A percentile compares a stretch with the other conserved stretches of the same genome.
Conservation (phyloP, 1,140 invertebrate genomes). For the Drosophila obscura region DNA sequence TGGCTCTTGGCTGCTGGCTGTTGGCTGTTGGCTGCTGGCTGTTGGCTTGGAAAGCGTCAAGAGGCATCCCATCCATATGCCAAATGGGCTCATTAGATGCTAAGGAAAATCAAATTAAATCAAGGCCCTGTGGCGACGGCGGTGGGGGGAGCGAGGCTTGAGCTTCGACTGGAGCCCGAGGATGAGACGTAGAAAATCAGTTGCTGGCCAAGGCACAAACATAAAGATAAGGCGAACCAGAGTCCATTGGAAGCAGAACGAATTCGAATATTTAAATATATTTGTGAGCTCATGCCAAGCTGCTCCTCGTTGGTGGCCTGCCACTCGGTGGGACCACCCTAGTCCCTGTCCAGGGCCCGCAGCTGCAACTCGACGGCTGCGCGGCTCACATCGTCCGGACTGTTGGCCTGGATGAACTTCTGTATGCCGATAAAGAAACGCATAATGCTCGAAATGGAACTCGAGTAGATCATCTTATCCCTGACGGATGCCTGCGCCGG, state of each 20-base stretch:
- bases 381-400: constrained; percentile 41
- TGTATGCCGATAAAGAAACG: constrained; percentile 42
- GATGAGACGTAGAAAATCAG: too few species aligned
- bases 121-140: constrained; percentile 18
- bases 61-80: constrained; percentile 66
- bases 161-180: too few species aligned
- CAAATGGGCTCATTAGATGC: constrained; percentile 66
- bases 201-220: too few species aligned
- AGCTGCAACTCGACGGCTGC: constrained; percentile 45
- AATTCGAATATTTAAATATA: too few species aligned
- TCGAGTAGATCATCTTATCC: constrained; percentile 69
- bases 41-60: constrained; percentile 1
- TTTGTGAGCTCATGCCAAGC: too few species aligned
- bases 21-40: too few species aligned
- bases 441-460: constrained; percentile 46
- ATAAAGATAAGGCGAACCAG: too few species aligned
- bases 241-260: too few species aligned
- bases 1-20: too few species aligned
- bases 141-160: background rate
- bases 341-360: constrained; percentile 45
- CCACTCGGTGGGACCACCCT: background rate
- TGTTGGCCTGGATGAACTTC: constrained; percentile 62
- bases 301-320: background rate
- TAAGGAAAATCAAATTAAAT: constrained; percentile 64
- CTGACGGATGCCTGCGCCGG: constrained; percentile 44